Percentiles rank a stretch among this genome's conserved stretches.
Evolutionary conservation across 2,797 vertebrate genomes (phyloP).

Genomic region (Ambastaia sidthimunki): DNA sequence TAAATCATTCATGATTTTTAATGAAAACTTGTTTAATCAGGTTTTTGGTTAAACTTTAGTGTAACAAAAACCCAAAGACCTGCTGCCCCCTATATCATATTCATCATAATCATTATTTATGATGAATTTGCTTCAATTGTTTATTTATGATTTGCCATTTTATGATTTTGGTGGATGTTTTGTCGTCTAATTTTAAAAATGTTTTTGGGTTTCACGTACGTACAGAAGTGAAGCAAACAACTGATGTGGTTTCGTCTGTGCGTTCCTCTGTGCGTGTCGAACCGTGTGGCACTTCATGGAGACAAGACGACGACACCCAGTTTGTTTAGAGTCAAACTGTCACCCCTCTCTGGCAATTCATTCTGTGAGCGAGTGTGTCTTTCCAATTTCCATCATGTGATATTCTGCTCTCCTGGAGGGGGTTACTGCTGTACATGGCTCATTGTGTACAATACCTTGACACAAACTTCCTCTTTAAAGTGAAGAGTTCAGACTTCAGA

Average conservation of each 20-base stretch:
- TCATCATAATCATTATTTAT: not conserved
- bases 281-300: not conserved
- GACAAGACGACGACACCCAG: not conserved
- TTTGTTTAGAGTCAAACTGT: conserved; percentile 18
- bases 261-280: not conserved
- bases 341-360: conserved; percentile 27
- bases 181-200: not conserved
- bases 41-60: no score
- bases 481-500: conserved; percentile 77
- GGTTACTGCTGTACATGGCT: conserved; percentile 62
- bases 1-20: no score
- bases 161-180: not conserved
- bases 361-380: conserved; percentile 40
- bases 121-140: no score
- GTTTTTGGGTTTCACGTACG: not conserved
- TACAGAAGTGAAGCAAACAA: not conserved
- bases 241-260: not conserved
- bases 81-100: not conserved
- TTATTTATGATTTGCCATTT: not conserved
- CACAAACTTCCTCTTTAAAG: conserved; percentile 76
- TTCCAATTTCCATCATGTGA: conserved; percentile 68
- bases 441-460: conserved; percentile 74
- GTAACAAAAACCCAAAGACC: no score
- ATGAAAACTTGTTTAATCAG: no score
- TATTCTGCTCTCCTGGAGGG: conserved; percentile 66